These are phyloP conservation scores for Podotricha telesiphe DNA, from an alignment of 2,888 invertebrate species.

Conservation along the genomic window DNA sequence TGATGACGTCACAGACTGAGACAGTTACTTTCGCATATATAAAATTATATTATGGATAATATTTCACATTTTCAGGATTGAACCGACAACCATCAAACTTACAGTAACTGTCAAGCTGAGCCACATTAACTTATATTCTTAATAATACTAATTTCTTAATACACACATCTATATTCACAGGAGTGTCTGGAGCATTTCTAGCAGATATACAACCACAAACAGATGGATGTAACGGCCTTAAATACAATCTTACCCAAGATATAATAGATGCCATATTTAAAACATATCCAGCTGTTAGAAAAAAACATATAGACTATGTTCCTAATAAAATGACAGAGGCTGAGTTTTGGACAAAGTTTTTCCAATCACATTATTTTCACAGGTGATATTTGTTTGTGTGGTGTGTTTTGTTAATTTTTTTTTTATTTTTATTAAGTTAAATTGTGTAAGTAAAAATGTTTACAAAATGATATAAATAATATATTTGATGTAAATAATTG, in stretches of 20 bases:
- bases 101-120: too few relatives aligned
- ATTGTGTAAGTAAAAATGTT: too few relatives aligned
- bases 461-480: too few relatives aligned
- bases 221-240: slow-evolving; percentile 97
- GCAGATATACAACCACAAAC: slow-evolving; percentile 98
- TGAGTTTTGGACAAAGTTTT: slow-evolving; percentile 99
- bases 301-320: slow-evolving; percentile 98
- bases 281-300: slow-evolving; percentile 99
- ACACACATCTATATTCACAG: slow-evolving; percentile 60
- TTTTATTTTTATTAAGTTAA: too few relatives aligned
- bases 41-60: too few relatives aligned
- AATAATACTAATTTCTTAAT: not conserved
- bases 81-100: too few relatives aligned
- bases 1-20: too few relatives aligned
- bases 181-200: slow-evolving; percentile 89
- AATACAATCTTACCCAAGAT: slow-evolving; percentile 98
- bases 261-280: slow-evolving; percentile 99
- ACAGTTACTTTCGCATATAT: too few relatives aligned
- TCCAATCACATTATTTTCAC: slow-evolving; percentile 99
- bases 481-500: too few relatives aligned
- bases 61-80: too few relatives aligned
- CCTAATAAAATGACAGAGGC: slow-evolving; percentile 97
- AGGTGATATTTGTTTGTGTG: slow-evolving; percentile 71
- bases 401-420: not conserved
- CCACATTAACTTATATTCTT: too few relatives aligned